phyloP scores from a whole-genome alignment of 2,797 vertebrate species.

The Champsocephalus gunnari region DNA sequence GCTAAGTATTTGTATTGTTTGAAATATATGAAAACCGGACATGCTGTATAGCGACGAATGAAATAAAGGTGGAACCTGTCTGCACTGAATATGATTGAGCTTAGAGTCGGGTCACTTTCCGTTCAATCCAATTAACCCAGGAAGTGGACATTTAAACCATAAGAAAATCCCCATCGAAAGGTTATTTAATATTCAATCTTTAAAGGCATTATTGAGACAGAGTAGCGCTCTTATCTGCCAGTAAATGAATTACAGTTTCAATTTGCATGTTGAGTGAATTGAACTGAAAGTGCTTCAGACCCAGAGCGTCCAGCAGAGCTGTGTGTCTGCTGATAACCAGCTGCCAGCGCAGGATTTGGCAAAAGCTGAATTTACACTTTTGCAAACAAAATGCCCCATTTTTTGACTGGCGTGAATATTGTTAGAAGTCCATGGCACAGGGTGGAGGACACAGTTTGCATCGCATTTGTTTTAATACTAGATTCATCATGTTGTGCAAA shows the following conservation, averaged over 20 bases:
- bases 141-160: constrained; percentile 55
- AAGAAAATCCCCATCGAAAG: constrained; percentile 57
- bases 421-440: constrained; percentile 1
- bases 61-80: constrained; percentile 14
- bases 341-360: constrained; percentile 47
- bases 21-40: background rate
- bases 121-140: constrained; percentile 54
- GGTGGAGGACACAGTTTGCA: constrained; percentile 2
- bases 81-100: constrained; percentile 7
- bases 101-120: constrained; percentile 22
- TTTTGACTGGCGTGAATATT: constrained; percentile 15
- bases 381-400: background rate
- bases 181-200: constrained; percentile 72
- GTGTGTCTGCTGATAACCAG: constrained; percentile 59
- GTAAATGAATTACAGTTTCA: constrained; percentile 78
- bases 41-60: background rate
- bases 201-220: constrained; percentile 72
- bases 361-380: constrained; percentile 36
- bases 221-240: constrained; percentile 69
- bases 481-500: background rate
- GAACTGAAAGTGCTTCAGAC: constrained; percentile 66
- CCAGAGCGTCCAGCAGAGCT: constrained; percentile 47
- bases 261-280: constrained; percentile 79
- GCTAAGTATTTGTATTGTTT: background rate
- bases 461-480: background rate